phyloP scores from a whole-genome alignment of 37 sponge, comb jelly and placozoan species.

The Ephydatia muelleri region DNA sequence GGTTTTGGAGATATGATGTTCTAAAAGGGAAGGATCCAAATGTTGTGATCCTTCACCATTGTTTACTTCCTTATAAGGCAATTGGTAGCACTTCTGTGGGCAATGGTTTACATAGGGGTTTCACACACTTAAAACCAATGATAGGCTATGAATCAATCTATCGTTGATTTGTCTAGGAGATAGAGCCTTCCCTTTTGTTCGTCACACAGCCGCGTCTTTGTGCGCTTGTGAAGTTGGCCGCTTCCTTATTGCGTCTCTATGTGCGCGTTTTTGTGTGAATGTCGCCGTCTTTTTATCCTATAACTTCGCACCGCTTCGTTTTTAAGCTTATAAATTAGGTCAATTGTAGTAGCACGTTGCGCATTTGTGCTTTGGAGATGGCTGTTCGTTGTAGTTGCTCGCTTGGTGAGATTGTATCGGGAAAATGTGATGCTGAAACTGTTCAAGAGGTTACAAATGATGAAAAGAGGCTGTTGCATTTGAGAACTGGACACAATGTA shows the following conservation, averaged over 20 bases:
- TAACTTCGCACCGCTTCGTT: not conserved
- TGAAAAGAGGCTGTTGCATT: not conserved
- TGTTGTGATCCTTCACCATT: not conserved
- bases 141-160: not conserved
- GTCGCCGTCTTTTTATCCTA: not conserved
- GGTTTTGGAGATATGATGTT: not conserved
- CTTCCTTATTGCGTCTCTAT: not conserved
- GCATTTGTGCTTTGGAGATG: not conserved
- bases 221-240: not conserved
- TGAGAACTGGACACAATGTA: not conserved
- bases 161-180: not conserved
- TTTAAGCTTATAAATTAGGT: not conserved
- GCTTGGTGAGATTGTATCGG: no score
- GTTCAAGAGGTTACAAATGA: not conserved
- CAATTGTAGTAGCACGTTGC: not conserved
- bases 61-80: not conserved
- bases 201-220: not conserved
- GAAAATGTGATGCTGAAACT: not conserved
- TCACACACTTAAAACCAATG: not conserved
- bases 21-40: conserved; percentile 1
- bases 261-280: not conserved
- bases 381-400: not conserved
- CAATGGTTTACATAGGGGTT: not conserved
- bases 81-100: not conserved
- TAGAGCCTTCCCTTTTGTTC: not conserved